Base-by-base conservation (phyloP, 2,113 vertebrate genomes). In the Trachemys scripta region DNA sequence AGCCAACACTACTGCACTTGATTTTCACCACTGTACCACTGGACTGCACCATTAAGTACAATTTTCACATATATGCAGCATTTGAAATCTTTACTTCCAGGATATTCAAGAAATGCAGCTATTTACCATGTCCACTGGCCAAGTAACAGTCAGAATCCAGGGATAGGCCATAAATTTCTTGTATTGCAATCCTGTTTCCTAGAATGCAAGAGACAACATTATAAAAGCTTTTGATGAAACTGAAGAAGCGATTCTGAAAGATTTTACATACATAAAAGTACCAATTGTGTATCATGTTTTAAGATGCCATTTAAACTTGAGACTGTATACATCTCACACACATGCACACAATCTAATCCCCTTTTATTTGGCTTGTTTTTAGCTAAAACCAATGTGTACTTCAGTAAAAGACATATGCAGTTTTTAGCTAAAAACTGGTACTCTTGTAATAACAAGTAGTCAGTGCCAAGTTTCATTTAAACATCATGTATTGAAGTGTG, bases 101-200 rank as follows among this genome's bases (percentile, higher is more conserved):
- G 22, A 31, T 14, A 80, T 80, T 51, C 16, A 80, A 25, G 38
- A 91, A 87, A 53, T 45, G 29, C 12, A 89, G 29, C 6, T 85
- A 51, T 53, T 97, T 98, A 99, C 99, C 96, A 97, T 97, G 85
- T 99, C 98, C 96, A 99, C 97, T 0, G 99, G 99, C 99, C 99
- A 99, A 1, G 99, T 99, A 96, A 99, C 99, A 11, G 99, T 99
- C 92, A 99, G 97, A 97, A 99, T 99, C 99, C 99, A 99, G 2
- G 99, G 99, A 95, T 99, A 99, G 27, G 99, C 99, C 96, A 99
- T 95, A 90, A 99, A 99, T 96, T 98, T 99, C 97, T 99, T 99
- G 89, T 99, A 99, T 97, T 99, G 99, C 96, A 99, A 96, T 38
- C 99, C 98, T 1, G 98, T 97, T 69, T 97, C 98, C 99, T 99